phyloP scores from a whole-genome alignment of 2,888 invertebrate species.

The Sinhomidia bicolor region DNA sequence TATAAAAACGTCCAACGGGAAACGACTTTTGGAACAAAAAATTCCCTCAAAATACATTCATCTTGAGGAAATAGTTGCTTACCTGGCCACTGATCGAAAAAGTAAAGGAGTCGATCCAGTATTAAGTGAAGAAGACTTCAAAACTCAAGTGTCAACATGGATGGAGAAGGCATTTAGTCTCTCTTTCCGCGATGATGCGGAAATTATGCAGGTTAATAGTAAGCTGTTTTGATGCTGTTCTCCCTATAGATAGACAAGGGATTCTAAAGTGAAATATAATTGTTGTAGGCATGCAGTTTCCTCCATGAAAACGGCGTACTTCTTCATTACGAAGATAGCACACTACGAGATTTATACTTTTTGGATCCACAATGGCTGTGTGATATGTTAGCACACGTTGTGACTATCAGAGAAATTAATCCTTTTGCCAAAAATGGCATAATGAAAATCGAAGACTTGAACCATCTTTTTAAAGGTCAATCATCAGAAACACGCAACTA shows the following conservation, averaged over 20 bases:
- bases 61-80: constrained; percentile 94
- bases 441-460: constrained; percentile 96
- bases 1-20: constrained; percentile 94
- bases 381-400: constrained; percentile 98
- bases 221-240: background rate
- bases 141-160: constrained; percentile 81
- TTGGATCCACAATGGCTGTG: constrained; percentile 99
- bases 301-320: constrained; percentile 98
- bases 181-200: constrained; percentile 79
- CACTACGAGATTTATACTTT: constrained; percentile 96
- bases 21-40: constrained; percentile 94
- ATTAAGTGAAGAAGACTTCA: constrained; percentile 90
- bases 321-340: constrained; percentile 96
- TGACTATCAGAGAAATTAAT: constrained; percentile 92
- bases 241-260: too few species aligned
- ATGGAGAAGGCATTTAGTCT: constrained; percentile 79
- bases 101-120: constrained; percentile 87
- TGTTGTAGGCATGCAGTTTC: constrained; percentile 97
- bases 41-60: constrained; percentile 98
- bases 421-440: constrained; percentile 95
- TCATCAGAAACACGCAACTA: constrained; percentile 87
- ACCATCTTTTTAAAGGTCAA: constrained; percentile 94
- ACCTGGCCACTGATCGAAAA: constrained; percentile 87
- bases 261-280: constrained; percentile 81
- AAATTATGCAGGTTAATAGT: constrained; percentile 78